Evolutionary conservation across 2,888 invertebrate species (phyloP), one percentile per base, ranked within the genome.

Genomic region (Dione vanillae): DNA sequence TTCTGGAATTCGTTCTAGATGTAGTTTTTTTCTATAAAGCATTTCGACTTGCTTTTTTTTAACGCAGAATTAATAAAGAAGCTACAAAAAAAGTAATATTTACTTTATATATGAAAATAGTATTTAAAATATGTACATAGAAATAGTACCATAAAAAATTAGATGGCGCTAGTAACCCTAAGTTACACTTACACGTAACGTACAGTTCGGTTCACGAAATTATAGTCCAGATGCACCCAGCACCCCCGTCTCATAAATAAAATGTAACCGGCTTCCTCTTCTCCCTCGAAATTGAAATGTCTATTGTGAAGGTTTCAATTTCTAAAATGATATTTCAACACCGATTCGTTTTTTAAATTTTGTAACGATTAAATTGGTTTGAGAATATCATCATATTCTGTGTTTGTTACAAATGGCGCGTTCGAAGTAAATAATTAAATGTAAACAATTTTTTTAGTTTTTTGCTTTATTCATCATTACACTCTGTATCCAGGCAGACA

Each of bases 231-330:
- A 59, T 69, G 62, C n/a, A 69, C n/a, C 37, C 62, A 64, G 62
- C n/a, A 69, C n/a, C 37, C 62, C 12, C 47, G 62, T 37, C 62
- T 64, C 47, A 16, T 54, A 54, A 69, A 54, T 61, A 62, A 64
- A 54, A 69, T 47, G 49, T 49, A 52, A 37, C 45, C 52, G 62
- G 45, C 40, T 59, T 62, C 61, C 62, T 47, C 62, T 69, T 47
- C 62, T 69, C 54, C 64, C 47, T 47, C 62, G 62, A 64, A 69
- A 69, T 54, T 54, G 68, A 69, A 69, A 69, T 56, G 62, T 45
- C 62, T 40, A 45, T 45, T 41, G 52, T 19, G 43, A 37, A 35
- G 62, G 54, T 54, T 62, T 62, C 62, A 62, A 69, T 69, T 54
- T 68, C 61, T 43, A n/a, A 67, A 61, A 67, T 52, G 49, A 43